Conservation (phyloP, 1,140 invertebrate genomes). For the Mizuhopecten yessoensis region DNA sequence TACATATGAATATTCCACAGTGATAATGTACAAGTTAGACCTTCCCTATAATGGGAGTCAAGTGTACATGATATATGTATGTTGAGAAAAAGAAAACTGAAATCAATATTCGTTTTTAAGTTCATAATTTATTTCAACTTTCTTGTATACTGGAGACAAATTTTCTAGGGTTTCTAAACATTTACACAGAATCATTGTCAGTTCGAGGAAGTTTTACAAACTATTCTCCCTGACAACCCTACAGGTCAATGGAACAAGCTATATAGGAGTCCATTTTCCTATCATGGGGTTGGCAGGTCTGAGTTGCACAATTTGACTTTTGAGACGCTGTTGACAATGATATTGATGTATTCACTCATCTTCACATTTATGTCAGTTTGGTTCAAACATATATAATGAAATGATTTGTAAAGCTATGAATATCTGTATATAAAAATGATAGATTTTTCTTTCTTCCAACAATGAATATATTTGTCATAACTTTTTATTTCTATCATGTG, state of each 20-base stretch:
- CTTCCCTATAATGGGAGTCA: too few species aligned
- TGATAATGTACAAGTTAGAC: too few species aligned
- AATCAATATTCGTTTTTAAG: not conserved
- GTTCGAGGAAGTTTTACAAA: slow-evolving; percentile 24
- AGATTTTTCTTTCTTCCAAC: slow-evolving; percentile 39
- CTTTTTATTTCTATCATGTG: slow-evolving; percentile 20
- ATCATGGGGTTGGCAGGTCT: slow-evolving; percentile 36
- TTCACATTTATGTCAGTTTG: not conserved
- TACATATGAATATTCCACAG: too few species aligned
- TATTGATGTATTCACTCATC: not conserved
- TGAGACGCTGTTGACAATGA: slow-evolving; percentile 23
- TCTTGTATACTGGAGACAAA: slow-evolving; percentile 30
- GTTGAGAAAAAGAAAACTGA: not conserved
- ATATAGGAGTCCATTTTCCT: slow-evolving; percentile 20
- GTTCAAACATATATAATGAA: slow-evolving; percentile 2
- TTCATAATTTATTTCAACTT: slow-evolving; percentile 38
- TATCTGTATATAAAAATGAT: slow-evolving; percentile 9
- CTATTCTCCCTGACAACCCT: slow-evolving; percentile 6
- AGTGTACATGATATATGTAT: too few species aligned
- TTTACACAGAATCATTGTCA: slow-evolving; percentile 4
- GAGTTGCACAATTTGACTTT: not conserved
- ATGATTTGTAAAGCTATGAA: not conserved
- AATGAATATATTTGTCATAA: slow-evolving; percentile 30
- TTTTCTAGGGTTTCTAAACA: slow-evolving; percentile 39
- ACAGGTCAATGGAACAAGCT: slow-evolving; percentile 4